Evolutionary conservation across 2,113 vertebrate species (phyloP).

Genomic region (Neogale vison): DNA sequence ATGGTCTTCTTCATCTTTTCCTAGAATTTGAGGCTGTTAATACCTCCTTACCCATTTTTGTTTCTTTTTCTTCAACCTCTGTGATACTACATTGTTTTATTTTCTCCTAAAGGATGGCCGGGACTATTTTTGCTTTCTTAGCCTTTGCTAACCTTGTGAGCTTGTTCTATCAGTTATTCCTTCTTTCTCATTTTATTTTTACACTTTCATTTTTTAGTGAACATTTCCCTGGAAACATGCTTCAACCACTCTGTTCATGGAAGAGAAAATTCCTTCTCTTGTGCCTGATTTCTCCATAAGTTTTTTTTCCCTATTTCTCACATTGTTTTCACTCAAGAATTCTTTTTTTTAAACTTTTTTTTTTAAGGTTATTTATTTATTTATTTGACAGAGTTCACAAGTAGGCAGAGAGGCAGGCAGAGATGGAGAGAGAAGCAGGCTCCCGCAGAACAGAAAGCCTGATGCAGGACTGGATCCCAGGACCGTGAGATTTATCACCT

Average conservation of each 20-base stretch:
- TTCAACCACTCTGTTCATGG: neutral
- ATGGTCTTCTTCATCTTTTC: neutral
- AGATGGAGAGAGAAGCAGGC: too few species aligned
- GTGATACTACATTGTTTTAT: neutral
- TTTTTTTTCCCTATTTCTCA: neutral
- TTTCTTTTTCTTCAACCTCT: neutral
- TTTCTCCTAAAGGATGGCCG: neutral
- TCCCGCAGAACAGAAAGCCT: too few species aligned
- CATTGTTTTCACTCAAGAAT: neutral
- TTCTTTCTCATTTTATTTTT: neutral
- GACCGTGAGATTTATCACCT: too few species aligned
- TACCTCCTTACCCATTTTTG: neutral
- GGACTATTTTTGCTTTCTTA: neutral
- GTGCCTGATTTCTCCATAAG: neutral
- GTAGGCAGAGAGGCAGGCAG: too few species aligned
- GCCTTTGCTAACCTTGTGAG: neutral
- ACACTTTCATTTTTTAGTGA: conserved; percentile 3
- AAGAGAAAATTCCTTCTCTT: neutral
- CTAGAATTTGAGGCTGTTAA: neutral
- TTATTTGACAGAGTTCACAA: too few species aligned
- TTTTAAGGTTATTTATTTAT: too few species aligned
- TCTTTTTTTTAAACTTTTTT: neutral
- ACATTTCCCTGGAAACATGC: neutral
- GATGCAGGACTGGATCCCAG: too few species aligned
- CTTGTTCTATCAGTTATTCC: neutral